phyloP scores from a whole-genome alignment of 2,113 vertebrate genomes.

The Balaeniceps rex region DNA sequence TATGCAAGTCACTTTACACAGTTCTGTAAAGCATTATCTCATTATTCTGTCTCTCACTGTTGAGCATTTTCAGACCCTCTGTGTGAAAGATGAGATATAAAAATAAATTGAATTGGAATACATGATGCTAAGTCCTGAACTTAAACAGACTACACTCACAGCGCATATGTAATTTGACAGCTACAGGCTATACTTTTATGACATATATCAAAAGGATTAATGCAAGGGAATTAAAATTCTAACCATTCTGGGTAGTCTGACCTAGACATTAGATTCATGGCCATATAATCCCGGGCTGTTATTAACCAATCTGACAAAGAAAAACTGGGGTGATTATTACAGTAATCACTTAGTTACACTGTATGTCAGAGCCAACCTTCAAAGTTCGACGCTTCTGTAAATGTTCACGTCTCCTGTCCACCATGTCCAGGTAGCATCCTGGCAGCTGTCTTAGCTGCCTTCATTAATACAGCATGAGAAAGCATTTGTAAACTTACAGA shows the following conservation, averaged over 20 bases:
- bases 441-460: neutral
- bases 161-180: slow-evolving; percentile 45
- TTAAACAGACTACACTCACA: slow-evolving; percentile 12
- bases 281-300: neutral
- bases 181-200: slow-evolving; percentile 33
- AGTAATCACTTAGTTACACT: neutral
- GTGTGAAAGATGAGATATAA: slow-evolving; percentile 52
- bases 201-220: slow-evolving; percentile 9
- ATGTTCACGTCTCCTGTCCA: neutral
- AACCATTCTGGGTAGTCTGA: neutral
- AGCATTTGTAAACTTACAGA: neutral
- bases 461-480: neutral
- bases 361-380: neutral
- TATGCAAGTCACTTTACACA: slow-evolving; percentile 37
- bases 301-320: neutral
- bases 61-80: slow-evolving; percentile 36
- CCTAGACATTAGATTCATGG: neutral
- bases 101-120: slow-evolving; percentile 58
- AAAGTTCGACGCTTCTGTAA: neutral
- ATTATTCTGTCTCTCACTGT: slow-evolving; percentile 53
- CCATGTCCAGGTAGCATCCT: neutral
- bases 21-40: slow-evolving; percentile 57
- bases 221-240: neutral
- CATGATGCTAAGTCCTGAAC: slow-evolving; percentile 35
- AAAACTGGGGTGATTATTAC: neutral